phyloP scores from a whole-genome alignment of 92 coral and sea anemone genomes.

The Epizoanthus stellaris region DNA sequence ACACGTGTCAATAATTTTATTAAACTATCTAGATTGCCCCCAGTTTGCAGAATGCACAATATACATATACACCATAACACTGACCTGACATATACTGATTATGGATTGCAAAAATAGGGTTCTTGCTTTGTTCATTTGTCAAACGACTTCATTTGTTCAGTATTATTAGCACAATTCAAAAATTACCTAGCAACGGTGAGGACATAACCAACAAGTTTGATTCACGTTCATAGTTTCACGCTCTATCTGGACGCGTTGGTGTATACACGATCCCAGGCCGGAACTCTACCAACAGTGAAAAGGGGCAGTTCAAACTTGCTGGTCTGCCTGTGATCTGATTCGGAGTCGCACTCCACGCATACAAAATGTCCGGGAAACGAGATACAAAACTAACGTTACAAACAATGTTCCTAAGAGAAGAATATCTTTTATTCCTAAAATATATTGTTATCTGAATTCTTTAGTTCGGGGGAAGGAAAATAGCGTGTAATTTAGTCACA shows the following conservation, averaged over 20 bases:
- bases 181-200: neutral
- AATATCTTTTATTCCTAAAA: slow-evolving; percentile 5
- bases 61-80: neutral
- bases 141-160: too few species aligned
- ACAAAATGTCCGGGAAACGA: neutral
- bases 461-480: slow-evolving; percentile 2
- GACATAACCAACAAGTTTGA: slow-evolving; percentile 1
- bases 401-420: slow-evolving; percentile 15
- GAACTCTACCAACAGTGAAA: neutral
- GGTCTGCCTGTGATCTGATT: neutral
- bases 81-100: neutral
- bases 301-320: neutral
- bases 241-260: neutral
- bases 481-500: neutral
- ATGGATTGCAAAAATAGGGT: neutral
- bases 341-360: neutral
- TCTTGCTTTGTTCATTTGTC: neutral
- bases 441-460: slow-evolving; percentile 17
- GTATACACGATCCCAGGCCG: neutral
- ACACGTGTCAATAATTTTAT: slow-evolving; percentile 15
- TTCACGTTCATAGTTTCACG: neutral
- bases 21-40: slow-evolving; percentile 15
- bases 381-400: slow-evolving; percentile 32
- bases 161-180: neutral
- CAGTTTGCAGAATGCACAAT: slow-evolving; percentile 9